Evolutionary conservation across 1,140 invertebrate genomes (phyloP).

Genomic region (Platorchestia sp.): DNA sequence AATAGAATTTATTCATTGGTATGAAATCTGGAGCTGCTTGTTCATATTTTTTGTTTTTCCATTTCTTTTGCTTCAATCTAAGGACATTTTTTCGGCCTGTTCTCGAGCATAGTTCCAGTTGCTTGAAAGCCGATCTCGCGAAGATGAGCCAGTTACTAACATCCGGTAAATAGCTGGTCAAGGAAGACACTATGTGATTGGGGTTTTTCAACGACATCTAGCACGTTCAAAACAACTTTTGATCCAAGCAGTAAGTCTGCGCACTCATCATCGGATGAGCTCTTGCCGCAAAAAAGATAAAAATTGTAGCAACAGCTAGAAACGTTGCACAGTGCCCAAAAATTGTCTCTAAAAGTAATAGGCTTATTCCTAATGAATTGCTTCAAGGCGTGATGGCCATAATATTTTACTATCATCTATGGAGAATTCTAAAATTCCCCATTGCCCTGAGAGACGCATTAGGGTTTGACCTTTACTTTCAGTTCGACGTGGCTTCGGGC

Average conservation of each 20-base stretch:
- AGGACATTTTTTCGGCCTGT: neutral
- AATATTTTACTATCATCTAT: conserved; percentile 45
- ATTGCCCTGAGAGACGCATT: too few relatives aligned
- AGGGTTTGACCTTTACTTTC: too few relatives aligned
- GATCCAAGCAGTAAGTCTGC: conserved; percentile 1
- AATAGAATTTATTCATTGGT: too few relatives aligned
- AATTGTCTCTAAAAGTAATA: neutral
- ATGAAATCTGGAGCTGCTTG: too few relatives aligned
- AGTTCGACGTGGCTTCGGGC: too few relatives aligned
- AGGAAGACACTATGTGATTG: neutral
- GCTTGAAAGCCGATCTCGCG: neutral
- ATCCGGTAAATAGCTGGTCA: conserved; percentile 17
- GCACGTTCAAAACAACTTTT: conserved; percentile 11
- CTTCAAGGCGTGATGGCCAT: neutral
- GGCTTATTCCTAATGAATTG: neutral
- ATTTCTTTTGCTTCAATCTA: too few relatives aligned
- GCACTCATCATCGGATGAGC: neutral
- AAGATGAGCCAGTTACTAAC: neutral
- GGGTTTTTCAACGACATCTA: neutral
- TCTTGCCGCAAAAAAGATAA: conserved; percentile 22
- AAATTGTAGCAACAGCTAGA: conserved; percentile 47
- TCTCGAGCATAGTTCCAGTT: conserved; percentile 1
- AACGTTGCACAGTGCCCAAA: neutral
- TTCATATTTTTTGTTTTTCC: too few relatives aligned
- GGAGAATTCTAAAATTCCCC: too few relatives aligned